Evolutionary conservation across 1,140 invertebrate species (phyloP).

Genomic region (Diorhabda carinulata): DNA sequence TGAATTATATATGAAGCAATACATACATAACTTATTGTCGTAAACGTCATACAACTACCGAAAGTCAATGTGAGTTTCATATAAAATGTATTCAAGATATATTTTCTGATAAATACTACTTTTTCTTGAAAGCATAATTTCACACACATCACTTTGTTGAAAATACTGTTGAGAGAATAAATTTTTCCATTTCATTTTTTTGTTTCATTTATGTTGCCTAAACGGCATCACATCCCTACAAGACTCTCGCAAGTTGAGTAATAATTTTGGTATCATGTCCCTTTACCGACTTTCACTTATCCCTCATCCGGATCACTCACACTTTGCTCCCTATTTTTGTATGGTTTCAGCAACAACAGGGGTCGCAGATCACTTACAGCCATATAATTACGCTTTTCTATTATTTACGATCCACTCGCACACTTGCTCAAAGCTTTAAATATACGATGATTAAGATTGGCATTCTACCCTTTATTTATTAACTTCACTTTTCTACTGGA

Average conservation of each 20-base stretch:
- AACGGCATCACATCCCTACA: neutral
- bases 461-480: conserved; percentile 18
- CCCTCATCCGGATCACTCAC: conserved; percentile 11
- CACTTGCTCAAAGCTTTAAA: conserved; percentile 25
- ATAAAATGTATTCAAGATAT: no score
- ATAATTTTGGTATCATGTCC: conserved; percentile 4
- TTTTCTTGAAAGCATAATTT: no score
- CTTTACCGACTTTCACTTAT: conserved; percentile 22
- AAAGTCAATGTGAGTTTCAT: no score
- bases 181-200: no score
- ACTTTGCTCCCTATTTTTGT: conserved; percentile 24
- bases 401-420: conserved; percentile 33
- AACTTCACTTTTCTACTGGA: conserved; percentile 1
- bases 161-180: no score
- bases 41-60: no score
- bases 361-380: conserved; percentile 36
- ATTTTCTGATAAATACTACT: no score
- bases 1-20: no score
- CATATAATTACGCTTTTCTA: conserved; percentile 38
- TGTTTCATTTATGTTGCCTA: neutral
- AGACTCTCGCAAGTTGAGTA: neutral
- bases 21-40: no score
- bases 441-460: conserved; percentile 21
- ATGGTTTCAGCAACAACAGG: conserved; percentile 34
- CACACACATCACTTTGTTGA: no score